phyloP scores from a whole-genome alignment of 2,888 invertebrate species.

The Drosophila mettleri region DNA sequence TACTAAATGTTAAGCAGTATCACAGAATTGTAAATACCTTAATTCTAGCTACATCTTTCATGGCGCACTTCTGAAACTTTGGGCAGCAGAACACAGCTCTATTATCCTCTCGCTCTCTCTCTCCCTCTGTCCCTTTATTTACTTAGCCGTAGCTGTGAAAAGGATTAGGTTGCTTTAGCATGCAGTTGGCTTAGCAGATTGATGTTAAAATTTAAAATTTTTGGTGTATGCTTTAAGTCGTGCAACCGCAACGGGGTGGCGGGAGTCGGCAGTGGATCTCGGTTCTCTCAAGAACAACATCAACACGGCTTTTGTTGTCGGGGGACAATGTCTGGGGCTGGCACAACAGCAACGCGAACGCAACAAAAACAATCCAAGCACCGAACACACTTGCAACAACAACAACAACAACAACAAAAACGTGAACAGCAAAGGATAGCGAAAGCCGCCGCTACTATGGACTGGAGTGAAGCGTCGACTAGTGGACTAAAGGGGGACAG shows the following conservation, averaged over 20 bases:
- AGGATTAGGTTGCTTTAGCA: conserved; percentile 19
- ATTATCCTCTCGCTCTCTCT: not conserved
- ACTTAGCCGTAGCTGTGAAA: not conserved
- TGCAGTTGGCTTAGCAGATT: conserved; percentile 39
- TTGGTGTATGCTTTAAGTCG: conserved; percentile 43
- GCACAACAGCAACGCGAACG: conserved; percentile 34
- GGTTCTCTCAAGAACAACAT: conserved; percentile 46
- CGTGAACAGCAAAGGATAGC: conserved; percentile 23
- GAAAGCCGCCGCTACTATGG: conserved; percentile 12
- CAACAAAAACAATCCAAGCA: conserved; percentile 55
- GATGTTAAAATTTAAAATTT: conserved; percentile 27
- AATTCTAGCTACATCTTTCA: not conserved
- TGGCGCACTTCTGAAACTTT: not conserved
- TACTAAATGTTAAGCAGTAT: not conserved
- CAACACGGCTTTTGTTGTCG: conserved; percentile 70
- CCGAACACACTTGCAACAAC: conserved; percentile 32
- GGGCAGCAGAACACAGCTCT: not conserved
- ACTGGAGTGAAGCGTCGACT: conserved; percentile 11
- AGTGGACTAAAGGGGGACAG: not conserved
- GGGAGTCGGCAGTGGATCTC: conserved; percentile 21
- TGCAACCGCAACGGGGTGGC: conserved; percentile 9
- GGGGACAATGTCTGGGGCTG: conserved; percentile 70
- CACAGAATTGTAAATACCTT: not conserved
- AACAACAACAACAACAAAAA: conserved; percentile 14
- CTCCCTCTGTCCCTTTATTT: not conserved